These are phyloP conservation scores for Diloba caeruleocephala DNA, from an alignment of 2,888 invertebrate genomes.

Conservation along the genomic window DNA sequence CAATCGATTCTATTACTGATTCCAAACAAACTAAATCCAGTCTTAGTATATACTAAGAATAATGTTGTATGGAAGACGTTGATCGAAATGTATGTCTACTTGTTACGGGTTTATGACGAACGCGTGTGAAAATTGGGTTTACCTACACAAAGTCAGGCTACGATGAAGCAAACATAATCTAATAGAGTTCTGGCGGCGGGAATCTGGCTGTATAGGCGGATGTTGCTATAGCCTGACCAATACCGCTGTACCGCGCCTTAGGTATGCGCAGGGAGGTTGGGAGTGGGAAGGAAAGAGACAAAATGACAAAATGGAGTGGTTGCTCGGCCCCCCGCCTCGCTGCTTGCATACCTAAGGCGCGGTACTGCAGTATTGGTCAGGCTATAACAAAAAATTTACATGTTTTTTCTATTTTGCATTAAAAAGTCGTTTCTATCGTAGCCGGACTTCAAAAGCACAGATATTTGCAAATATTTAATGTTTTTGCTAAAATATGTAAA, in stretches of 20 bases:
- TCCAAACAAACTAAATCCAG: no score
- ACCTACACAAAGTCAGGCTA: slow-evolving; percentile 17
- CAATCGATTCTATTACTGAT: no score
- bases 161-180: slow-evolving; percentile 15
- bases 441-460: slow-evolving; percentile 20
- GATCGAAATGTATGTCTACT: slow-evolving; percentile 32
- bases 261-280: no score
- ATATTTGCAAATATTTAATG: slow-evolving; percentile 6
- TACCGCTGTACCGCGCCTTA: no score
- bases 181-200: slow-evolving; percentile 33
- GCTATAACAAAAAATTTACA: slow-evolving; percentile 28
- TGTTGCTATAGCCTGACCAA: no score
- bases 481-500: slow-evolving; percentile 40
- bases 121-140: slow-evolving; percentile 32
- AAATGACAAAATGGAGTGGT: no score
- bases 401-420: slow-evolving; percentile 24
- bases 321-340: no score
- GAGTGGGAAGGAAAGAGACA: no score
- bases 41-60: no score
- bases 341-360: no score
- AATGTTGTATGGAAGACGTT: slow-evolving; percentile 14
- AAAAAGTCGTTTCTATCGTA: slow-evolving; percentile 24
- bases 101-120: slow-evolving; percentile 42
- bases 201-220: slow-evolving; percentile 40
- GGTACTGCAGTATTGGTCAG: no score